Evolutionary conservation across 2,797 vertebrate genomes (phyloP).

Genomic region (Urosaurus nigricauda): DNA sequence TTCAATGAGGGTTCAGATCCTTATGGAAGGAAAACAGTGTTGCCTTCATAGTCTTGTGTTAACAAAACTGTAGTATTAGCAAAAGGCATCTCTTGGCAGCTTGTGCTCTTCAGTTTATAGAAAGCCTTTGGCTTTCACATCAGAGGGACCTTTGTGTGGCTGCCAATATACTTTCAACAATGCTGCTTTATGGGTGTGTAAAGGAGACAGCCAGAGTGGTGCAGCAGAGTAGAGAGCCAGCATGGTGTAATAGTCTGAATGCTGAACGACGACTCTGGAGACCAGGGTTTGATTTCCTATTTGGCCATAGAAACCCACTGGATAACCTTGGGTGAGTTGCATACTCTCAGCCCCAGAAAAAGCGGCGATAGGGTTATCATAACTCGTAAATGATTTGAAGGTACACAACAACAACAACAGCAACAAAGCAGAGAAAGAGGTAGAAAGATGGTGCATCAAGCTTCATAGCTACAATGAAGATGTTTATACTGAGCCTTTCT

Average conservation of each 20-base stretch:
- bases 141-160: conserved; percentile 66
- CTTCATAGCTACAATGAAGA: not conserved
- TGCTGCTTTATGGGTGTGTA: conserved; percentile 62
- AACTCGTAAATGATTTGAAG: too few relatives aligned
- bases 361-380: too few relatives aligned
- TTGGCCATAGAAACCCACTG: too few relatives aligned
- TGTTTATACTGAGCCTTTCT: not conserved
- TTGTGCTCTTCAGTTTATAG: conserved; percentile 53
- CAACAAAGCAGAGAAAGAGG: conserved; percentile 56
- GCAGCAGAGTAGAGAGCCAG: too few relatives aligned
- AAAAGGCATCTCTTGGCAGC: conserved; percentile 62
- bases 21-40: conserved; percentile 37
- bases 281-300: too few relatives aligned
- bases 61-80: conserved; percentile 48
- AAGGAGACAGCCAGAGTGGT: conserved; percentile 15
- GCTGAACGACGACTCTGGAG: too few relatives aligned
- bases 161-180: conserved; percentile 66
- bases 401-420: too few relatives aligned
- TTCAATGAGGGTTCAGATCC: conserved; percentile 36
- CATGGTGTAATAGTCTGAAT: too few relatives aligned
- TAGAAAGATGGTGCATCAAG: conserved; percentile 50
- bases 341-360: too few relatives aligned
- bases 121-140: conserved; percentile 70
- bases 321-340: too few relatives aligned
- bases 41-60: conserved; percentile 60